These are phyloP conservation scores for Macrosteles quadrilineatus DNA, from an alignment of 1,140 invertebrate species.

Conservation along the genomic window DNA sequence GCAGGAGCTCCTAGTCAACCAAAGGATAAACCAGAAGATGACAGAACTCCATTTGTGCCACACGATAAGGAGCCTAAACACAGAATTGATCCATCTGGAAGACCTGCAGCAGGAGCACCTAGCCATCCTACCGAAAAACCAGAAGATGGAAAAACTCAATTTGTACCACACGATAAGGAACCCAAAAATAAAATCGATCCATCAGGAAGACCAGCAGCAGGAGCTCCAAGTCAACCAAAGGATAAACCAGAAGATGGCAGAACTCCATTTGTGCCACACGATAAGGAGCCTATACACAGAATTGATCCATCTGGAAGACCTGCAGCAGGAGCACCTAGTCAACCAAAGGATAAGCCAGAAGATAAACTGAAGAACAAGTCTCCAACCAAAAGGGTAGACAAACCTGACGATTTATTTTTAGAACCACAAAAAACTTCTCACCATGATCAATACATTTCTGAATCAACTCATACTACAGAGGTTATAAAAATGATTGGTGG, in stretches of 20 bases:
- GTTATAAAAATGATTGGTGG: slow-evolving; percentile 39
- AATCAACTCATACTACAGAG: slow-evolving; percentile 14
- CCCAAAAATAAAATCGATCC: background rate
- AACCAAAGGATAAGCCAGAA: background rate
- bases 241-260: background rate
- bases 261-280: background rate
- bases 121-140: slow-evolving; percentile 1
- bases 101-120: slow-evolving; percentile 8
- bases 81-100: background rate
- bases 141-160: background rate
- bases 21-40: slow-evolving; percentile 3
- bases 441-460: background rate
- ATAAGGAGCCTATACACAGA: too few relatives aligned
- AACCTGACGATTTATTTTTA: slow-evolving; percentile 15
- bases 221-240: background rate
- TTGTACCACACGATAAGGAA: background rate
- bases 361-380: background rate
- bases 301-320: slow-evolving; percentile 10
- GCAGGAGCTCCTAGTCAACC: background rate
- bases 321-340: background rate
- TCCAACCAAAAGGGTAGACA: background rate
- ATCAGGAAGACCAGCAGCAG: slow-evolving; percentile 1
- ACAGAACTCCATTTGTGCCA: background rate
- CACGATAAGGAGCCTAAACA: background rate
- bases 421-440: background rate